Percentiles rank a stretch among this genome's conserved stretches.
Evolutionary conservation across 2,113 vertebrate genomes (phyloP).

Genomic region (Cryptoleucopteryx plumbea): DNA sequence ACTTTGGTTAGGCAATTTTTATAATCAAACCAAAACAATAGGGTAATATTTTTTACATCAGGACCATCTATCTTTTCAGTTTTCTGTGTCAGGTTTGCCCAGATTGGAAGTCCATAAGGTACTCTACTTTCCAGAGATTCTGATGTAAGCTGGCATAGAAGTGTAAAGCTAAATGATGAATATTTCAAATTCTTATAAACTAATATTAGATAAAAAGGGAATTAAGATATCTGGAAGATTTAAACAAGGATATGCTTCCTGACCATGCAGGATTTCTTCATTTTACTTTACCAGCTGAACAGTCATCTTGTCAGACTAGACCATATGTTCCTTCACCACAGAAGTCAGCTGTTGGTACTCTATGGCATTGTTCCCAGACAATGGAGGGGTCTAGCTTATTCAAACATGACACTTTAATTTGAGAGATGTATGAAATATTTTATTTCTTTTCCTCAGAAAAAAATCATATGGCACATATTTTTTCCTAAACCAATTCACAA

Average conservation of each 20-base stretch:
- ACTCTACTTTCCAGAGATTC: neutral
- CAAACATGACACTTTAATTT: neutral
- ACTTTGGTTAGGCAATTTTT: neutral
- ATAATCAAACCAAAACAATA: neutral
- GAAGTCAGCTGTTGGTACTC: neutral
- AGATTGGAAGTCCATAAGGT: neutral
- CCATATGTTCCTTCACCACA: neutral
- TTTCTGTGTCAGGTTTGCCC: neutral
- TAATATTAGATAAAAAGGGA: neutral
- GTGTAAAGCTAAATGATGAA: neutral
- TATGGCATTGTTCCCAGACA: neutral
- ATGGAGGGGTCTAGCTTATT: neutral
- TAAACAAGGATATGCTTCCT: neutral
- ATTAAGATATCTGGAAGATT: neutral
- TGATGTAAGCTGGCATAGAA: neutral
- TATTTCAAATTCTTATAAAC: neutral
- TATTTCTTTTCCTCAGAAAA: neutral
- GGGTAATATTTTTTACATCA: neutral
- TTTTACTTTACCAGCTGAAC: neutral
- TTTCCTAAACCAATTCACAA: neutral
- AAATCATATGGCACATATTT: neutral
- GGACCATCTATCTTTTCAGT: neutral
- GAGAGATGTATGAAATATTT: neutral
- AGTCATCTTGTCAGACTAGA: neutral
- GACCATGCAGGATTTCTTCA: neutral